Evolutionary conservation across 2,888 invertebrate genomes (phyloP).

Genomic region (Druceiella hillmani): DNA sequence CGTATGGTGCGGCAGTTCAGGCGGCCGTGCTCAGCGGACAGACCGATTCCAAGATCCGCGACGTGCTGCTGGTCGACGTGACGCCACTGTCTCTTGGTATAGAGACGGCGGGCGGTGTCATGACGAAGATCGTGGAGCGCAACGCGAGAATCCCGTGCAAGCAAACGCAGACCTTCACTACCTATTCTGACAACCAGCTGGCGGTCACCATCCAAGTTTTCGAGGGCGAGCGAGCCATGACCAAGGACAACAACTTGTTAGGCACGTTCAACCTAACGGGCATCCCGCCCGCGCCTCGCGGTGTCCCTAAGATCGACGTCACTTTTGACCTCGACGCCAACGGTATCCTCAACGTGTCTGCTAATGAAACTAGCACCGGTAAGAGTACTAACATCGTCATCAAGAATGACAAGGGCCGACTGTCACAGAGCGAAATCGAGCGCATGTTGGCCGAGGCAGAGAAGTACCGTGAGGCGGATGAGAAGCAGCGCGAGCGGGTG

Average conservation of each 20-base stretch:
- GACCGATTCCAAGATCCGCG: conserved; percentile 71
- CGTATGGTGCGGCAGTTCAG: conserved; percentile 71
- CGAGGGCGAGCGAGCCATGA: conserved; percentile 77
- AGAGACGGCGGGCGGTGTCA: conserved; percentile 75
- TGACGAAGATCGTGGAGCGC: conserved; percentile 69
- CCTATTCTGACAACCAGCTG: conserved; percentile 76
- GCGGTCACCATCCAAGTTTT: conserved; percentile 68
- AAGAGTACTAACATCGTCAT: conserved; percentile 74
- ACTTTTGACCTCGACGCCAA: conserved; percentile 75
- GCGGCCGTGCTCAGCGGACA: conserved; percentile 68
- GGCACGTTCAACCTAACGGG: conserved; percentile 62
- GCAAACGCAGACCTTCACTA: conserved; percentile 69
- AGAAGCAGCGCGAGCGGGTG: conserved; percentile 61
- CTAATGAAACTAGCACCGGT: conserved; percentile 62
- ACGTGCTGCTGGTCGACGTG: conserved; percentile 54
- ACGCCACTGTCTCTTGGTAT: conserved; percentile 65
- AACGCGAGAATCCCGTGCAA: conserved; percentile 68
- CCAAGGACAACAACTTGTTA: conserved; percentile 67
- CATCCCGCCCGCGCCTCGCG: conserved; percentile 64
- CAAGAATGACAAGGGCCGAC: conserved; percentile 74
- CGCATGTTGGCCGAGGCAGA: conserved; percentile 73
- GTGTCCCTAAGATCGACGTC: conserved; percentile 63
- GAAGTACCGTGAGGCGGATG: conserved; percentile 66
- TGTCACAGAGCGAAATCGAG: conserved; percentile 78
- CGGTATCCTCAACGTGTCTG: conserved; percentile 78